Evolutionary conservation across 2,113 vertebrate species (phyloP).

Genomic region (Centropus unirufus): DNA sequence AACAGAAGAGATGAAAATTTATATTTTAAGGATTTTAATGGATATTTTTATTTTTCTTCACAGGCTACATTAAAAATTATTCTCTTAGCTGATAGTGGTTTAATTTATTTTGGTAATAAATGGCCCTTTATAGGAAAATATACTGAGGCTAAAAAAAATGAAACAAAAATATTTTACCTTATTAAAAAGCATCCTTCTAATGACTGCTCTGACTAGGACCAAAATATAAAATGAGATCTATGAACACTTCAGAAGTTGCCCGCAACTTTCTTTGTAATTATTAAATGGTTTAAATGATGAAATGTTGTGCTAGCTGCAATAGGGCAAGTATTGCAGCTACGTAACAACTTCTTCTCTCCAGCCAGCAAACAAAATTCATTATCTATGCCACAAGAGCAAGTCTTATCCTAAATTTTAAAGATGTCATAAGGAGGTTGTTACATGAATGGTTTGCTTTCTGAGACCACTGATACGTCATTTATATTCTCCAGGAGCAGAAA

Average conservation of each 20-base stretch:
- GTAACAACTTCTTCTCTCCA: not conserved
- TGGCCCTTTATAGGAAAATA: conserved; percentile 7
- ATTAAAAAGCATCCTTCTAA: not conserved
- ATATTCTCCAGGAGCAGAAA: conserved; percentile 27
- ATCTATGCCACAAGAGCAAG: conserved; percentile 7
- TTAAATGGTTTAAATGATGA: not conserved
- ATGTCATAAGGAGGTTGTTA: not conserved
- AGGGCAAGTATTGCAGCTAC: not conserved
- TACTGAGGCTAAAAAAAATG: not conserved
- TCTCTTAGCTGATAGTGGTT: not conserved
- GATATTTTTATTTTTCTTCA: not conserved
- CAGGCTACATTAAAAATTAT: not conserved
- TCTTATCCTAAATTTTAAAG: conserved; percentile 53
- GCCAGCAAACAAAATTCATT: conserved; percentile 30
- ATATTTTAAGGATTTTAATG: not conserved
- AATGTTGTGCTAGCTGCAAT: not conserved
- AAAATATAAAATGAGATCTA: not conserved
- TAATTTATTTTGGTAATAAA: not conserved
- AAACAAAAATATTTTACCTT: not conserved
- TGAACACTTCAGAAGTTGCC: conserved; percentile 11
- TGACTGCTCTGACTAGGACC: not conserved
- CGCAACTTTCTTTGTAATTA: conserved; percentile 18
- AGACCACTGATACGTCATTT: conserved; percentile 33
- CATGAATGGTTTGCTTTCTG: conserved; percentile 40
- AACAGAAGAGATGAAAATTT: not conserved